Conservation (phyloP, 2,888 invertebrate genomes). For the Trachelus iudaicus region DNA sequence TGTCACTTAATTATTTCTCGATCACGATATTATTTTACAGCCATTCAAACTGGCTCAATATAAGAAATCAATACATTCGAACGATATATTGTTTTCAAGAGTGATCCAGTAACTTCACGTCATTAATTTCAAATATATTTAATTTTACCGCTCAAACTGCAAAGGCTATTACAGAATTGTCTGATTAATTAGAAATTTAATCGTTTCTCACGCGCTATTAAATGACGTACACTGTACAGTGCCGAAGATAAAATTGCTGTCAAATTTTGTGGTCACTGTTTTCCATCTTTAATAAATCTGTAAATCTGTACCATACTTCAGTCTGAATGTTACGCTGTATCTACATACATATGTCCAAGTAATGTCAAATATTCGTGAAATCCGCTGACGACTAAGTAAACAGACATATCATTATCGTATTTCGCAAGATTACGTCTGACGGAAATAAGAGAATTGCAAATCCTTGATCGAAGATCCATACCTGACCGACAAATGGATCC, state of each 20-base stretch:
- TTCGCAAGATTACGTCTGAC: too few species aligned
- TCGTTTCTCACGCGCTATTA: neutral
- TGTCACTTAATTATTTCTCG: conserved; percentile 19
- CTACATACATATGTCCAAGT: neutral
- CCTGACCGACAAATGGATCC: too few species aligned
- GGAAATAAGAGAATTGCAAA: too few species aligned
- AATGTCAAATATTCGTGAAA: too few species aligned
- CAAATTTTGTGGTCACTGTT: neutral
- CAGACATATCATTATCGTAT: too few species aligned
- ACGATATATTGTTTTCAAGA: neutral
- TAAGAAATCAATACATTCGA: neutral
- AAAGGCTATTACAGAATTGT: neutral
- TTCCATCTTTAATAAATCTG: neutral
- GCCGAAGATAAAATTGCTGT: too few species aligned
- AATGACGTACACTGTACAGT: too few species aligned
- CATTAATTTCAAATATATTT: neutral
- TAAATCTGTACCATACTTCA: neutral
- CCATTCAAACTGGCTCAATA: neutral
- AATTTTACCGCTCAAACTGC: neutral
- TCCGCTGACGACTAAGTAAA: too few species aligned
- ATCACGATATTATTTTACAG: neutral
- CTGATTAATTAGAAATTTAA: neutral
- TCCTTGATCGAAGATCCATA: too few species aligned
- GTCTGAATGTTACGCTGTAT: neutral
- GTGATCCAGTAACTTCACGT: neutral